Base-by-base conservation (phyloP, 2,797 vertebrate species). In the Sphenodon punctatus region DNA sequence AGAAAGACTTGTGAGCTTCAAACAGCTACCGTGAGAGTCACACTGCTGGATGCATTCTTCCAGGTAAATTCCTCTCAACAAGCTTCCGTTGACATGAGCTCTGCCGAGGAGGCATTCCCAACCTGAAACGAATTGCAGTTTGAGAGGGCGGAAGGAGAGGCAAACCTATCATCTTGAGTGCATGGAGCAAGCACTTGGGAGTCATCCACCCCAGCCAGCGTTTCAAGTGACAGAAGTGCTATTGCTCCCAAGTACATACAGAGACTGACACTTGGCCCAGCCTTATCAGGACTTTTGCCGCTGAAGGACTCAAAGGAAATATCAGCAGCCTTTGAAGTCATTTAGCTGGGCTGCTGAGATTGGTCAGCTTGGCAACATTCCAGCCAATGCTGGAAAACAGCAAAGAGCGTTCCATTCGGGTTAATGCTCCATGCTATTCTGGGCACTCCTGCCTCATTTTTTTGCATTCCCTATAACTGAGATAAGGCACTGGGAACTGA, bases 241-340 rank as follows among this genome's bases (percentile, higher is more conserved):
- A n/a, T n/a, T n/a, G n/a, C n/a, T n/a, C n/a, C n/a, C n/a, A n/a
- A n/a, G n/a, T n/a, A n/a, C n/a, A n/a, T n/a, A n/a, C n/a, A n/a
- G n/a, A 15, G 34, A 3, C 51, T 5, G 59, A 49, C 30, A 42
- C 60, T 79, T 46, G 51, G 82, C 27, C 48, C 64, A 60, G 42
- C 63, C 39, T 75, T 67, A 88, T 72, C 86, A 86, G 48, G 55
- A 83, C 53, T 83, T 75, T 87, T 59, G 65, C 67, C 66, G 48
- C 15, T n/a, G n/a, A 53, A 43, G 75, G 81, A 80, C 65, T 79
- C 85, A 87, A 77, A 93, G 73, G 86, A 91, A 89, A 76, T 66
- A 46, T 36, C 74, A 78, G 32, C 55, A 55, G 75, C 42, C 65
- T 86, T 84, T 73, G 83, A 63, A 89, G 76, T 72, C 67, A 70